Evolutionary conservation across 1,140 invertebrate species (phyloP).

Genomic region (Pseudoatta argentina): DNA sequence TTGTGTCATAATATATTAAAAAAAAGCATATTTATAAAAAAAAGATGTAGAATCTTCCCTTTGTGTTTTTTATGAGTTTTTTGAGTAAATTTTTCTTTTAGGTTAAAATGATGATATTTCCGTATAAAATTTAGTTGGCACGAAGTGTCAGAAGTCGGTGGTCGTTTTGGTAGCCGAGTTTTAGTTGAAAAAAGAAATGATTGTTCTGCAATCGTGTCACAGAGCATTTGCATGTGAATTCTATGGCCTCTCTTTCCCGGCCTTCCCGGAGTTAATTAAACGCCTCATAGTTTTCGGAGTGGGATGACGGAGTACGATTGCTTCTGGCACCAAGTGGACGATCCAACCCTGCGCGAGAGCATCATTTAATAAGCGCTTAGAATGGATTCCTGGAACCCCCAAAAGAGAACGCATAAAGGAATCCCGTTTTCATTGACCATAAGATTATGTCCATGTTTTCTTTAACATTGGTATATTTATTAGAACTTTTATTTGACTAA

Average conservation of each 20-base stretch:
- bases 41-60: neutral
- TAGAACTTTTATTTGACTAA: neutral
- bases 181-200: conserved; percentile 70
- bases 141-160: conserved; percentile 28
- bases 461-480: conserved; percentile 3
- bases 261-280: conserved; percentile 82
- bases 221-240: conserved; percentile 79
- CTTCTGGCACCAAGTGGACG: conserved; percentile 80
- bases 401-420: conserved; percentile 30
- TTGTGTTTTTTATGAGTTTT: neutral
- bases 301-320: conserved; percentile 72
- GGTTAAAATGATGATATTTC: conserved; percentile 14
- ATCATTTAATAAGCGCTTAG: conserved; percentile 78
- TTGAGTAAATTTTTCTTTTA: conserved; percentile 17
- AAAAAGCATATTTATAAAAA: neutral
- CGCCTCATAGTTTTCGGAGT: conserved; percentile 81
- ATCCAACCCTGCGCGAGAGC: conserved; percentile 66
- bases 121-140: conserved; percentile 49
- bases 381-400: conserved; percentile 41
- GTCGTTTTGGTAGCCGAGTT: conserved; percentile 59
- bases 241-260: conserved; percentile 67
- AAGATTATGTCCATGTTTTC: conserved; percentile 17
- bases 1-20: neutral
- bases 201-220: conserved; percentile 67
- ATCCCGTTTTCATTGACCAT: neutral